Evolutionary conservation across 2,888 invertebrate genomes (phyloP).

Genomic region (Volucella inanis): DNA sequence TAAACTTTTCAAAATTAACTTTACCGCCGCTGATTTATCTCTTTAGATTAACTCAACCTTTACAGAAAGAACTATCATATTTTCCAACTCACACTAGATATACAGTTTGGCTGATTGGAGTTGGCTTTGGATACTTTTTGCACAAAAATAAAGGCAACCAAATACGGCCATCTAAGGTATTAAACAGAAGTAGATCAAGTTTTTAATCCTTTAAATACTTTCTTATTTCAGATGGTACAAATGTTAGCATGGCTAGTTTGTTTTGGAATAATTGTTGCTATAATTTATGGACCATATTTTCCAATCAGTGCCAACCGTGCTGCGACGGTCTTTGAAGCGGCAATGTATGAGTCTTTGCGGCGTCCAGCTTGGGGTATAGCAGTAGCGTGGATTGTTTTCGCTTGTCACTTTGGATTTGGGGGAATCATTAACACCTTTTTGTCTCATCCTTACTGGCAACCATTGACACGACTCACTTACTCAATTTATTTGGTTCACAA

Average conservation of each 20-base stretch:
- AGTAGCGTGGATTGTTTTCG: slow-evolving; percentile 75
- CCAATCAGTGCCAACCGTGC: background rate
- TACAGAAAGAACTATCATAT: slow-evolving; percentile 50
- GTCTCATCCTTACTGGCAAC: slow-evolving; percentile 71
- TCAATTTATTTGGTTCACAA: slow-evolving; percentile 43
- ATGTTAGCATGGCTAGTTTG: slow-evolving; percentile 64
- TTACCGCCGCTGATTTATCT: background rate
- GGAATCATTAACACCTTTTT: slow-evolving; percentile 71
- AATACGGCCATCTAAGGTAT: background rate
- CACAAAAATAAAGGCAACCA: slow-evolving; percentile 71
- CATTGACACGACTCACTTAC: slow-evolving; percentile 69
- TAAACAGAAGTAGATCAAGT: no score
- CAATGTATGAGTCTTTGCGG: slow-evolving; percentile 63
- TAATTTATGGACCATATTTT: slow-evolving; percentile 66
- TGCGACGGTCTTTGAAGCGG: slow-evolving; percentile 53
- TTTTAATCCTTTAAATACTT: background rate
- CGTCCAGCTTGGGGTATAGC: slow-evolving; percentile 71
- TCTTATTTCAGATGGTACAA: slow-evolving; percentile 17
- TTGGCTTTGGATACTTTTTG: slow-evolving; percentile 78
- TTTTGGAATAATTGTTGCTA: slow-evolving; percentile 32
- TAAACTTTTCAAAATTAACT: background rate
- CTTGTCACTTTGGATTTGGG: slow-evolving; percentile 73
- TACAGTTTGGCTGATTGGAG: slow-evolving; percentile 79
- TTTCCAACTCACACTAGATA: slow-evolving; percentile 77
- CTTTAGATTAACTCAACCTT: background rate